phyloP scores from a whole-genome alignment of 2,888 invertebrate genomes.

The Syrista parreyssii region DNA sequence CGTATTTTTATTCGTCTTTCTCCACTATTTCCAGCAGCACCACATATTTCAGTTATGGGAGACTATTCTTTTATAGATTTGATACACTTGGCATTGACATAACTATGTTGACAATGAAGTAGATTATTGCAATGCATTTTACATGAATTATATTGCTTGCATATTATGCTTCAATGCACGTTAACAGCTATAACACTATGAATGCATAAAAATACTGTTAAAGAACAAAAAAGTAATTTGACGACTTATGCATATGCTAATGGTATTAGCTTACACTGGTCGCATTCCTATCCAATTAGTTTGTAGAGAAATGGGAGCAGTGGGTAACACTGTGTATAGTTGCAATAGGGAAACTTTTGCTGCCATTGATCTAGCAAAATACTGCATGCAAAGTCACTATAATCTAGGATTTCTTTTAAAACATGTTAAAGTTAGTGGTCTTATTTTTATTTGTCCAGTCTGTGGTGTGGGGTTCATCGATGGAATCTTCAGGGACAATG shows the following conservation, averaged over 20 bases:
- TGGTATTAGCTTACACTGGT: slow-evolving; percentile 63
- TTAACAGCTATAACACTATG: slow-evolving; percentile 17
- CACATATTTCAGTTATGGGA: no score
- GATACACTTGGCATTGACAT: no score
- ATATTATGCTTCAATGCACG: no score
- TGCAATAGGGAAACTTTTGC: slow-evolving; percentile 55
- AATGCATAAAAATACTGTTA: no score
- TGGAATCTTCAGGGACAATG: slow-evolving; percentile 52
- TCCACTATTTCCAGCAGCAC: no score
- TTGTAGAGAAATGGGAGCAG: slow-evolving; percentile 56
- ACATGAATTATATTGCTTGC: no score
- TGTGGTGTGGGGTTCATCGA: slow-evolving; percentile 56
- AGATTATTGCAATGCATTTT: no score
- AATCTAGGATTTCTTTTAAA: slow-evolving; percentile 5
- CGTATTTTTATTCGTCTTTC: no score
- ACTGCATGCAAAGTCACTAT: slow-evolving; percentile 12
- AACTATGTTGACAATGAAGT: no score
- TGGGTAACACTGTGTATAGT: slow-evolving; percentile 53
- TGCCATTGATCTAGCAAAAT: slow-evolving; percentile 51
- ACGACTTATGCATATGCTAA: slow-evolving; percentile 44
- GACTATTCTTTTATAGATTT: no score
- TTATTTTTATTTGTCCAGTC: slow-evolving; percentile 57
- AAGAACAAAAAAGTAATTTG: no score
- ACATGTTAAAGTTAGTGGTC: slow-evolving; percentile 49
- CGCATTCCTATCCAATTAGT: slow-evolving; percentile 61